Base-by-base conservation (phyloP, 2,797 vertebrate species). In the Acrocephalus scirpaceus region DNA sequence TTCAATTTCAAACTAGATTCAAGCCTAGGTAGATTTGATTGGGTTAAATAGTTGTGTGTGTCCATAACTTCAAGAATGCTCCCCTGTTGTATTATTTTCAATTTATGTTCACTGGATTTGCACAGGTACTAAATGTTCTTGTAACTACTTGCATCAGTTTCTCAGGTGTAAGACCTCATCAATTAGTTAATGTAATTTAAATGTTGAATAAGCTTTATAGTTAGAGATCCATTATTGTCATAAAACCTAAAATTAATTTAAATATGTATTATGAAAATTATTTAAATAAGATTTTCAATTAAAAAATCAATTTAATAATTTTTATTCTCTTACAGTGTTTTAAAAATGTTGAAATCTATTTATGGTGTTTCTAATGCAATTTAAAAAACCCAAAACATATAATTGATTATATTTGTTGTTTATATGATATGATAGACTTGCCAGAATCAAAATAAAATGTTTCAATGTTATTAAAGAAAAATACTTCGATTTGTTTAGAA, bases 171-270 rank as follows among this genome's bases (percentile, higher is more conserved):
- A 88, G 32, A 86, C 21, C 15, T 53, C 47, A 47, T 77, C 40
- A 64, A 17, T 83, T 91, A 45, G 69, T 88, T 85, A 88, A 74
- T 65, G 12, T 57, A 67, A 83, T 88, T 64, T 61, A 83, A 74
- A 50, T 84, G 40, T 58, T 88, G 57, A 85, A 40, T 61, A 88
- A 77, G 11, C 21, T 86, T 67, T 61, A 40, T 66, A 77, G 50
- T 75, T 93, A 45, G 21, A 64, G n/a, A 71, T 56, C 25, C 9
- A 14, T 77, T 69, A 78, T 67, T 91, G 25, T 44, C 62, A 23
- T 62, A 74, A 67, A 78, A 44, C 0, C 2, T 62, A 71, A 94
- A 76, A 25, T 48, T 66, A 5, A n/a, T 66, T 91, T 71, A n/a
- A 91, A 57, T 60, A 29, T 1, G 0, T 62, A 38, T 53, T 75